Conservation (phyloP, 1,140 invertebrate genomes). For the Drosophila santomea region DNA sequence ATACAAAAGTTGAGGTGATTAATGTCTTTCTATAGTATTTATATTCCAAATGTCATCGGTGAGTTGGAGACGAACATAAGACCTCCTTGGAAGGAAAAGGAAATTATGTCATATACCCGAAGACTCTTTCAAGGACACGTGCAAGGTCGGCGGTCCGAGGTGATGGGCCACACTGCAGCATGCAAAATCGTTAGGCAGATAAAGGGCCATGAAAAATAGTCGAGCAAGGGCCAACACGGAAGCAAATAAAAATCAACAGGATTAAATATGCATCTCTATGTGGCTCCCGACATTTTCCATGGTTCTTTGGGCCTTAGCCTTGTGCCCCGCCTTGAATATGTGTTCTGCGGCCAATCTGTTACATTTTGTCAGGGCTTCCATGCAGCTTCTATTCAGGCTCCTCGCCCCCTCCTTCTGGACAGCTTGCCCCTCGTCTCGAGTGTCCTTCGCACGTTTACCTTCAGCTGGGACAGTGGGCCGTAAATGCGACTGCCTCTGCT, state of each 20-base stretch:
- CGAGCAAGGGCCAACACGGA: slow-evolving; percentile 54
- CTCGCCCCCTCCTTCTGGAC: background rate
- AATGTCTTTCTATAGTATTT: background rate
- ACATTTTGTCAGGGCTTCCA: slow-evolving; percentile 73
- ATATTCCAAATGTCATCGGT: slow-evolving; percentile 25
- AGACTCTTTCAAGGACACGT: slow-evolving; percentile 32
- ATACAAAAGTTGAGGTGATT: slow-evolving; percentile 14
- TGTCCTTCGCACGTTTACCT: slow-evolving; percentile 72
- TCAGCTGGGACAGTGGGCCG: slow-evolving; percentile 45
- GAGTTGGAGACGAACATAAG: slow-evolving; percentile 12
- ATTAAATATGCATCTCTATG: slow-evolving; percentile 72
- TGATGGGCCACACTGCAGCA: slow-evolving; percentile 40
- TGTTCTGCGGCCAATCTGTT: slow-evolving; percentile 67
- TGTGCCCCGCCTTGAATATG: slow-evolving; percentile 34
- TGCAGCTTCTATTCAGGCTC: slow-evolving; percentile 17
- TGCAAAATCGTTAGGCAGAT: slow-evolving; percentile 63
- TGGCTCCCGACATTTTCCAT: slow-evolving; percentile 16
- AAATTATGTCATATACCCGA: slow-evolving; percentile 10
- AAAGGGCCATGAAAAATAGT: slow-evolving; percentile 64
- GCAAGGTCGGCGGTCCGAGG: background rate
- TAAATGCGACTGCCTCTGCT: slow-evolving; percentile 40
- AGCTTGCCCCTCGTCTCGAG: slow-evolving; percentile 2
- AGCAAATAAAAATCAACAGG: slow-evolving; percentile 83
- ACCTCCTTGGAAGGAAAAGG: slow-evolving; percentile 2
- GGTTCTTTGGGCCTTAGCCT: slow-evolving; percentile 51